Base-by-base conservation (phyloP, 2,113 vertebrate genomes). In the Gracilinanus agilis region DNA sequence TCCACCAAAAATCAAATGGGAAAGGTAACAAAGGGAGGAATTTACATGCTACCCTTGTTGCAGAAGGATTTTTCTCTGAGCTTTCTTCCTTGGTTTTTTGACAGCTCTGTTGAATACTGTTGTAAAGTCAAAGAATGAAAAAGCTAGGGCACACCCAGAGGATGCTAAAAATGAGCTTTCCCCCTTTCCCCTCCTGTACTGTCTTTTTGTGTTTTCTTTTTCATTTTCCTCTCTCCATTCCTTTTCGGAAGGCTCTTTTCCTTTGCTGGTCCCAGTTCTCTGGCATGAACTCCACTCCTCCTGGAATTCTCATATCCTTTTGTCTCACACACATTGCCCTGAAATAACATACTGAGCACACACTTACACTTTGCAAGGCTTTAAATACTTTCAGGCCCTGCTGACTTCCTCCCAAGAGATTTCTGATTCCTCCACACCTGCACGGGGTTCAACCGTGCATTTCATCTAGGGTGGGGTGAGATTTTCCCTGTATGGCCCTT, bases 1-100 rank as follows among this genome's bases (percentile, higher is more conserved):
- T 94, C 40, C 53, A 94, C 53, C 92, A 67, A 90, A 94, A 93
- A 93, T 55, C 91, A 94, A 92, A 94, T 88, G 44, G 92, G 6
- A 90, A 91, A 93, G 44, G 53, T 53, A 89, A 90, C 25, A 58
- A 91, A 40, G 40, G 75, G 54, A 90, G 44, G 92, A 19, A 34
- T 56, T 25, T 94, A 93, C 54, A 88, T 24, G 88, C 0, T 49
- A 44, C 1, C 8, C 1, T 90, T 67, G 9, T 40, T 67, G 55
- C 90, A 49, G 12, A 34, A 90, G 44, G 1, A 54, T 67, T 92
- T 83, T 83, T 83, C 67, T 83, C 61, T 91, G 29, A 13, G 25
- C 8, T 49, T 93, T 25, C 9, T 92, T 11, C 61, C 90, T 11
- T 44, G 16, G n/a, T 8, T 83, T 83, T 67, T 75, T 91, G 24